Conservation (phyloP, 2,113 vertebrate genomes). For the Sinosuthora webbiana region DNA sequence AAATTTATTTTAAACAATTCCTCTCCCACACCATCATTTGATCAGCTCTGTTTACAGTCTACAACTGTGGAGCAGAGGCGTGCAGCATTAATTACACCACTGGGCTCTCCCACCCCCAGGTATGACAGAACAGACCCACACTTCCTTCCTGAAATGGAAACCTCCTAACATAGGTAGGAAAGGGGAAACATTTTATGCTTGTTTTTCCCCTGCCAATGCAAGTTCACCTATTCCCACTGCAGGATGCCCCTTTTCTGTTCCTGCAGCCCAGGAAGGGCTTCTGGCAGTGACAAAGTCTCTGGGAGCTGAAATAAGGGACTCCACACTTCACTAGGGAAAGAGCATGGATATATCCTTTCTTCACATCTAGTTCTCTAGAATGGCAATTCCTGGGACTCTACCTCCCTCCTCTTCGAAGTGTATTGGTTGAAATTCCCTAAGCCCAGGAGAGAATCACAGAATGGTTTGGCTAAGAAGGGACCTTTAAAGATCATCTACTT, state of each 20-base stretch:
- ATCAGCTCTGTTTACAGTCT: conserved; percentile 63
- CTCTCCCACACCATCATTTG: conserved; percentile 59
- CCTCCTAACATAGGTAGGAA: neutral
- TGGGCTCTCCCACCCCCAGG: conserved; percentile 15
- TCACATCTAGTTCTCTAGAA: neutral
- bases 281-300: neutral
- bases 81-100: conserved; percentile 25
- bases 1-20: conserved; percentile 59
- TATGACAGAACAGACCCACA: conserved; percentile 39
- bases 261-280: neutral
- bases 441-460: neutral
- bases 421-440: neutral
- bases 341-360: neutral
- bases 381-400: neutral
- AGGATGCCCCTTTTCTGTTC: neutral
- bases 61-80: conserved; percentile 31
- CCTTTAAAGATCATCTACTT: neutral
- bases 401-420: neutral
- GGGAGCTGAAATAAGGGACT: neutral
- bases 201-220: neutral
- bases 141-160: conserved; percentile 57
- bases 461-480: neutral
- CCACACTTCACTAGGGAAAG: neutral
- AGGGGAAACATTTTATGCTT: neutral
- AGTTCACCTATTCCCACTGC: neutral